Conservation (phyloP, 1,140 invertebrate genomes). For the Rhagoletis zephyria region DNA sequence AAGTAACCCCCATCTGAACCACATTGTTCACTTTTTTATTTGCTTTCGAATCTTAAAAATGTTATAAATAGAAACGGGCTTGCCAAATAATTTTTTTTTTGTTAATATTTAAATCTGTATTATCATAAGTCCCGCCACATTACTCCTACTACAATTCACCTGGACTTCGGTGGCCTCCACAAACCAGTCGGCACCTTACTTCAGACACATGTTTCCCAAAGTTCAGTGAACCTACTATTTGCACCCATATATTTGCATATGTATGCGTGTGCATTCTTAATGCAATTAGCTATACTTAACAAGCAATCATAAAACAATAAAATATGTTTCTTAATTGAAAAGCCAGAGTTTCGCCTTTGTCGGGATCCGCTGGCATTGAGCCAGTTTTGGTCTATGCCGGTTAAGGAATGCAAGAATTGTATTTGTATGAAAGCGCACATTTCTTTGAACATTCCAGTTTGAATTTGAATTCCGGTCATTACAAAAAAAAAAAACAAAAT, state of each 20-base stretch:
- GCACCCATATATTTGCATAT: not conserved
- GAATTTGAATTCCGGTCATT: not conserved
- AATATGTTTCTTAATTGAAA: constrained; percentile 26
- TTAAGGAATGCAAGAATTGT: constrained; percentile 5
- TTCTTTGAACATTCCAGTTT: constrained; percentile 20
- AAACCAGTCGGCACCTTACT: constrained; percentile 2
- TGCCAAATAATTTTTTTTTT: too few relatives aligned
- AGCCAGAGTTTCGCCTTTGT: not conserved
- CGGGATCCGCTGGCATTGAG: not conserved
- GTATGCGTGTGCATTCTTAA: not conserved
- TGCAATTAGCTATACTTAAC: not conserved
- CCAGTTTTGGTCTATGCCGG: constrained; percentile 14
- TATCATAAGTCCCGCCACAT: not conserved
- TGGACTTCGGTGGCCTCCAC: constrained; percentile 16
- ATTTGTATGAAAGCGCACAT: not conserved
- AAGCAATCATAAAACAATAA: not conserved
- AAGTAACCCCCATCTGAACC: too few relatives aligned
- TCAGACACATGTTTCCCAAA: not conserved
- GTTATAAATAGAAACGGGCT: too few relatives aligned
- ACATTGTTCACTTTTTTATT: too few relatives aligned
- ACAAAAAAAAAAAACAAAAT: not conserved
- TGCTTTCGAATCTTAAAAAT: too few relatives aligned
- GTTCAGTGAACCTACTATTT: constrained; percentile 12
- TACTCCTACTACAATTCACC: not conserved
- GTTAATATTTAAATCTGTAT: too few relatives aligned